Evolutionary conservation across 2,888 invertebrate genomes (phyloP).

Genomic region (Sphaerophoria rueppellii): DNA sequence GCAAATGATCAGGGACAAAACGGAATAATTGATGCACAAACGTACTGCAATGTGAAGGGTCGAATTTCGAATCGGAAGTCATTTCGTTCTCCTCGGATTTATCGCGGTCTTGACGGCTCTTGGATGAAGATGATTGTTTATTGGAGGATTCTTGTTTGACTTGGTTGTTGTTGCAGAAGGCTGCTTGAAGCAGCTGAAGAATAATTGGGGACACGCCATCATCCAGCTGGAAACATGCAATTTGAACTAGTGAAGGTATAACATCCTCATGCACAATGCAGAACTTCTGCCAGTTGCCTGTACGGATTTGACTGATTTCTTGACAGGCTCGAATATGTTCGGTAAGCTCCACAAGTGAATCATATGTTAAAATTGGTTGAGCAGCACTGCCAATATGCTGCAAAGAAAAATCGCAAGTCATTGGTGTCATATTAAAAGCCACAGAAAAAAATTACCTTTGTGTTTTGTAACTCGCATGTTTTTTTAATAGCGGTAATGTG

Average conservation of each 20-base stretch:
- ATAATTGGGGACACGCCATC: conserved; percentile 96
- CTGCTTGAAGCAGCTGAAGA: conserved; percentile 93
- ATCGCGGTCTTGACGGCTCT: conserved; percentile 85
- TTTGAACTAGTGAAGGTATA: conserved; percentile 91
- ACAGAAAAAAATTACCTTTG: conserved; percentile 77
- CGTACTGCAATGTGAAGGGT: conserved; percentile 86
- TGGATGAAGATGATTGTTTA: conserved; percentile 82
- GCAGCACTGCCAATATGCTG: conserved; percentile 74
- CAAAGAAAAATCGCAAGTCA: background rate
- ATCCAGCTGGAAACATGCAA: conserved; percentile 91
- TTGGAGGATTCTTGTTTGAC: conserved; percentile 76
- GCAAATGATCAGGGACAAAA: conserved; percentile 83
- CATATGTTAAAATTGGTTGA: conserved; percentile 88
- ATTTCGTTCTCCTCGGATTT: conserved; percentile 87
- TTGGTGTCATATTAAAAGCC: background rate
- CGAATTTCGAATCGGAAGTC: conserved; percentile 85
- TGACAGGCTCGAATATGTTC: conserved; percentile 97
- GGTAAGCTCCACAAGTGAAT: conserved; percentile 95
- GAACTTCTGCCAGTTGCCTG: conserved; percentile 97
- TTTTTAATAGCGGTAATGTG: conserved; percentile 89
- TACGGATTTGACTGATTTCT: conserved; percentile 95
- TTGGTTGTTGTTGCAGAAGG: conserved; percentile 87
- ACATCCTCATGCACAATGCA: conserved; percentile 89
- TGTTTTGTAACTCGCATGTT: conserved; percentile 79
- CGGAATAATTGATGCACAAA: conserved; percentile 88